Conservation (phyloP, 92 coral and sea anemone species). For the Phenganax marumi region DNA sequence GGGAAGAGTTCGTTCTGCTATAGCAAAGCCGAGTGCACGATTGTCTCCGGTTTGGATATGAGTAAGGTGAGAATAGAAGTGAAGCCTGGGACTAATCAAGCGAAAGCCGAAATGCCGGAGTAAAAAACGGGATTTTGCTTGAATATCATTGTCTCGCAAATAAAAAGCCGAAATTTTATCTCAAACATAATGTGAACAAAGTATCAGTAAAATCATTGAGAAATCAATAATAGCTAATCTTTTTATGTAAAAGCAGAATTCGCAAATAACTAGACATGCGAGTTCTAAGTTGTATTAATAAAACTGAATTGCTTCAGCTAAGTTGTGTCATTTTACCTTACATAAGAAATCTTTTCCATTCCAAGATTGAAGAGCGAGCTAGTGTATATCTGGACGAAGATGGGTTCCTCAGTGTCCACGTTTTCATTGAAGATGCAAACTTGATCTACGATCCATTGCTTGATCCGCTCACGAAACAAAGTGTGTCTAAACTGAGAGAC, state of each 20-base stretch:
- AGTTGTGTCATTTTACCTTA: too few species aligned
- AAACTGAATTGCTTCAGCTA: too few species aligned
- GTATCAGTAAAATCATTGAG: too few species aligned
- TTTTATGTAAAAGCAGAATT: too few species aligned
- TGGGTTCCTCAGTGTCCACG: slow-evolving; percentile 74
- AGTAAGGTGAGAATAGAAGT: slow-evolving; percentile 62
- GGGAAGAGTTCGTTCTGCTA: slow-evolving; percentile 89
- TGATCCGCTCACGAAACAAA: slow-evolving; percentile 75
- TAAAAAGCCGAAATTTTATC: too few species aligned
- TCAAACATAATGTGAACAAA: too few species aligned
- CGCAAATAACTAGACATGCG: too few species aligned
- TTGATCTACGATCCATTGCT: slow-evolving; percentile 89
- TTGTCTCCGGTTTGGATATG: slow-evolving; percentile 65
- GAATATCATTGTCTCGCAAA: too few species aligned
- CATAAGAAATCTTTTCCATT: background rate
- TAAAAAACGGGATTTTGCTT: too few species aligned
- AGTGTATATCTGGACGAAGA: slow-evolving; percentile 94
- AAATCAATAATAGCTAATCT: too few species aligned
- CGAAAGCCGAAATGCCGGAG: too few species aligned
- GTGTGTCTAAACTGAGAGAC: slow-evolving; percentile 82
- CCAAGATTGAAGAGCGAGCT: slow-evolving; percentile 68
- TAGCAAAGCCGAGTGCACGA: slow-evolving; percentile 77
- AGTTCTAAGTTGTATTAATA: too few species aligned
- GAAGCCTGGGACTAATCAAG: background rate
- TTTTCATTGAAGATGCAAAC: slow-evolving; percentile 74